Evolutionary conservation across 92 coral and sea anemone species (phyloP).

Genomic region (Porites rus): DNA sequence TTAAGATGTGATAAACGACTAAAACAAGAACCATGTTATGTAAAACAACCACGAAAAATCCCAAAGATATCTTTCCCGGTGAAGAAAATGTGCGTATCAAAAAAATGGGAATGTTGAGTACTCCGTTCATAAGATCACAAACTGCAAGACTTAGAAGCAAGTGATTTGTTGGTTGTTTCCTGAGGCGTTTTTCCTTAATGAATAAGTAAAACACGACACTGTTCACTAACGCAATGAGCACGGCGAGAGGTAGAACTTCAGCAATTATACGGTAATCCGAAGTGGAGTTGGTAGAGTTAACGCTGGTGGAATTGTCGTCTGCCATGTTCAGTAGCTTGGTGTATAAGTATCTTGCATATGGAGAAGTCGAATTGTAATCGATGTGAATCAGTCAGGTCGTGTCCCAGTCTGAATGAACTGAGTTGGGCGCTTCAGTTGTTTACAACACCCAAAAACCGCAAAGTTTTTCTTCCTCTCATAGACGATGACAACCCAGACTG

Average conservation of each 20-base stretch:
- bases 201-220: constrained; percentile 20
- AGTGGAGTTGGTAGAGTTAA: not conserved
- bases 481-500: no score
- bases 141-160: constrained; percentile 18
- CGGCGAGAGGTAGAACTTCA: constrained; percentile 6
- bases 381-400: no score
- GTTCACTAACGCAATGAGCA: constrained; percentile 5
- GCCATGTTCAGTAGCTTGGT: not conserved
- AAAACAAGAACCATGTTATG: constrained; percentile 14
- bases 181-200: constrained; percentile 13
- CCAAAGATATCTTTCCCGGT: not conserved
- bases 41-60: constrained; percentile 5
- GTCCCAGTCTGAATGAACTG: no score
- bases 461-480: no score
- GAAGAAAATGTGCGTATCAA: not conserved
- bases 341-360: not conserved
- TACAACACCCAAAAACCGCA: no score
- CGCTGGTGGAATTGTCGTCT: not conserved
- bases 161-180: constrained; percentile 29
- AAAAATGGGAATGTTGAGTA: constrained; percentile 25
- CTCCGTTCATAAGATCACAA: constrained; percentile 28
- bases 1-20: constrained; percentile 7
- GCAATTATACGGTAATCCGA: not conserved
- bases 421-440: no score
- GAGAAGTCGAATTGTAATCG: no score